A percentile compares a stretch with the other conserved stretches of the same genome.
Conservation (phyloP, 2,888 invertebrate genomes). For the Keiferia lycopersicella region DNA sequence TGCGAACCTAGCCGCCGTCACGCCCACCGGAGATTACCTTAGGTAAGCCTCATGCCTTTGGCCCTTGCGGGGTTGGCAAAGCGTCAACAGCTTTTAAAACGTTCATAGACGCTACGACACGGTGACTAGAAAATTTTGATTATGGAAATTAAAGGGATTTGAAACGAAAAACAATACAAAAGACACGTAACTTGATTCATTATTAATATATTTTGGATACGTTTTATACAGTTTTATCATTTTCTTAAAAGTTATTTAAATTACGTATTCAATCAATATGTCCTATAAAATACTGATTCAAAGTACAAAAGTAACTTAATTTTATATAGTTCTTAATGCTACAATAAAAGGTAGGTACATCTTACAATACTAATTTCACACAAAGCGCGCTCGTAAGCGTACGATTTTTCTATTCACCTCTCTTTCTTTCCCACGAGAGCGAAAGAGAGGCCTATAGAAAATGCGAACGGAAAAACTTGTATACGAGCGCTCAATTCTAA, state of each 20-base stretch:
- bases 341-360: neutral
- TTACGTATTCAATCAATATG: neutral
- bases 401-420: neutral
- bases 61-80: neutral
- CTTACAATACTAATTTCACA: neutral
- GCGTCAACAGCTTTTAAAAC: no score
- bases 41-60: constrained; percentile 61
- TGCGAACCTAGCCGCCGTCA: constrained; percentile 89
- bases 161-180: no score
- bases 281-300: constrained; percentile 1
- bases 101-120: no score
- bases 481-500: no score
- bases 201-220: neutral
- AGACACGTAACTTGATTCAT: neutral
- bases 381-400: neutral
- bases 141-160: no score
- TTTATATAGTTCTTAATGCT: neutral
- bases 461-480: no score
- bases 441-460: no score
- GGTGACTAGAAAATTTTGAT: no score
- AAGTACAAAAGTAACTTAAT: neutral
- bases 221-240: neutral
- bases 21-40: constrained; percentile 73
- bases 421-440: no score
- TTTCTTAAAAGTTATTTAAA: neutral